A percentile compares a stretch with the other conserved stretches of the same genome.
Conservation (phyloP, 2,113 vertebrate genomes). For the Polyodon spathula region DNA sequence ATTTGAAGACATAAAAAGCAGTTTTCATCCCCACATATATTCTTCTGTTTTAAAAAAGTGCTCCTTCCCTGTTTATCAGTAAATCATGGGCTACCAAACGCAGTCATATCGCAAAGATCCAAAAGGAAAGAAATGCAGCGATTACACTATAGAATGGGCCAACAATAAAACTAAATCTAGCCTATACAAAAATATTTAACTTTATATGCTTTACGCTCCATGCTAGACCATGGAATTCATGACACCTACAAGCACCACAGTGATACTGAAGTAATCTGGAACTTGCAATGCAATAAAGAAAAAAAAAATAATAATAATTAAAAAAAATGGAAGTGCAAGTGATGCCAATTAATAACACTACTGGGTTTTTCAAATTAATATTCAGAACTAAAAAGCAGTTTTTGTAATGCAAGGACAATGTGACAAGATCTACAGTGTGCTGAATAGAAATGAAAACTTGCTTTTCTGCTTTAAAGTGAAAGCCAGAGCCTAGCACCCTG, state of each 20-base stretch:
- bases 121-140: no score
- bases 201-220: neutral
- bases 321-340: no score
- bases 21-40: slow-evolving; percentile 61
- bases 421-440: no score
- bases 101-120: neutral
- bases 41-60: slow-evolving; percentile 52
- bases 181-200: neutral
- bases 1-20: slow-evolving; percentile 55
- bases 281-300: neutral
- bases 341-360: no score
- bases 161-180: neutral
- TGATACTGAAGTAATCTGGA: neutral
- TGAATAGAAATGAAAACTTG: no score
- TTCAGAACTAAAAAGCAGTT: neutral
- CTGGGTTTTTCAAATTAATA: neutral
- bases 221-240: neutral
- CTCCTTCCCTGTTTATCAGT: slow-evolving; percentile 47
- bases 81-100: slow-evolving; percentile 46
- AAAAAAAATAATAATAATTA: neutral
- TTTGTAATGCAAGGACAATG: neutral
- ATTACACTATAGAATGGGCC: no score
- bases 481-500: neutral
- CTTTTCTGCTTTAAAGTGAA: no score
- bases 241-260: neutral